Percentiles rank a stretch among this genome's conserved stretches.
Evolutionary conservation across 2,797 vertebrate genomes (phyloP).

Genomic region (Neosilurus mollespiculum): DNA sequence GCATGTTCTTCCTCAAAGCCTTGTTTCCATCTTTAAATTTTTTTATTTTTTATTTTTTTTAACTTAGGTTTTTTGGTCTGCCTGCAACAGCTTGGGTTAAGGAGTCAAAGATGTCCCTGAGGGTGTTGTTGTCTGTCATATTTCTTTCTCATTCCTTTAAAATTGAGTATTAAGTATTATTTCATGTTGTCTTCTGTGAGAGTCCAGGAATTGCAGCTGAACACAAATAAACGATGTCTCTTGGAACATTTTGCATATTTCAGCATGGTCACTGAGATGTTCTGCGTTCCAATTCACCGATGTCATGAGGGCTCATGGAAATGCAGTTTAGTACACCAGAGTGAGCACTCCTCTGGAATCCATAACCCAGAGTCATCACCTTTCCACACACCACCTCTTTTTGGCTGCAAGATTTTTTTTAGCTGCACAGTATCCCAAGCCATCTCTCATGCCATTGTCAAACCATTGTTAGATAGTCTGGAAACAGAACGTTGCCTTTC

Average conservation of each 20-base stretch:
- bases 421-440: constrained; percentile 20
- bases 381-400: constrained; percentile 45
- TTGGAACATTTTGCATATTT: constrained; percentile 40
- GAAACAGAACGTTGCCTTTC: constrained; percentile 59
- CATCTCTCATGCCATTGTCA: constrained; percentile 39
- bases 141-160: constrained; percentile 17
- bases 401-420: constrained; percentile 1
- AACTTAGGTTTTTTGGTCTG: too few species aligned
- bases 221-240: constrained; percentile 45
- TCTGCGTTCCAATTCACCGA: constrained; percentile 38
- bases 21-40: not conserved
- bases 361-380: constrained; percentile 7
- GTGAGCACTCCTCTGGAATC: constrained; percentile 17
- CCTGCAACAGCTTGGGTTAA: constrained; percentile 1
- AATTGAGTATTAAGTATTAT: constrained; percentile 47
- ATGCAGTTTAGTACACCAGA: constrained; percentile 8
- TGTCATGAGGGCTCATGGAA: constrained; percentile 40
- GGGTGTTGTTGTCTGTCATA: constrained; percentile 38
- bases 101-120: constrained; percentile 28
- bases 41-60: not conserved
- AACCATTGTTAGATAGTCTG: constrained; percentile 17
- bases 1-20: not conserved
- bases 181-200: constrained; percentile 37
- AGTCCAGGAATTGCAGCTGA: constrained; percentile 30
- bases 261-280: constrained; percentile 19